Evolutionary conservation across 1,140 invertebrate genomes (phyloP), one percentile per base, ranked within the genome.

Genomic region (Oedothorax gibbosus): DNA sequence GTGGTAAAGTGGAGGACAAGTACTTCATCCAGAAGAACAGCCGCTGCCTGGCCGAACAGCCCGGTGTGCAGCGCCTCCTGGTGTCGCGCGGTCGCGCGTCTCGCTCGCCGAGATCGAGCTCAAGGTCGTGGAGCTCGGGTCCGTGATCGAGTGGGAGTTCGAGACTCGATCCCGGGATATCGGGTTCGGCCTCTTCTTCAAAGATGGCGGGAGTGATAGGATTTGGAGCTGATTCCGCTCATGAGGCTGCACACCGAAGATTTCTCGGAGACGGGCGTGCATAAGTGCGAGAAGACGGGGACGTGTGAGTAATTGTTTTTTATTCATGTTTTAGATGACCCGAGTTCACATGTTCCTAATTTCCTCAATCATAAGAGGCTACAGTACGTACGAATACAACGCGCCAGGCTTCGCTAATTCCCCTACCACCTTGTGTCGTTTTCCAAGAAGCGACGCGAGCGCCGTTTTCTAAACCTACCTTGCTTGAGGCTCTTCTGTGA

Each of bases 141-240:
- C 80, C 4, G 7, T 51, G 4, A 53, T 82, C 11, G 80, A 82
- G 49, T 82, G 80, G 80, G 80, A 72, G 20, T 82, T 82, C 49
- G 80, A 82, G 65, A 82, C 80, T 0, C 62, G 73, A 49, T 72
- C 20, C 15, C 60, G 50, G 64, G 80, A 82, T 35, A 56, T 82
- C 3, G 69, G 80, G 10, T 82, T 82, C 56, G 80, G 68, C n/a
- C 68, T 82, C 5, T 82, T 72, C 20, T 82, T 62, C 18, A 68
- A 82, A 50, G 78, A 81, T 7, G 20, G 66, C n/a, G 69, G 68
- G 4, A 60, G 57, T 56, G 51, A 75, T 20, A 75, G 68, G 14
- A 56, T 75, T 50, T 12, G 8, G 81, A 83, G 20, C 49, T 83
- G 2, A 72, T 83, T 12, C 81, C 81, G 10, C 7, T 65, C 9